phyloP scores from a whole-genome alignment of 2,888 invertebrate genomes.

The Xestia c-nigrum region DNA sequence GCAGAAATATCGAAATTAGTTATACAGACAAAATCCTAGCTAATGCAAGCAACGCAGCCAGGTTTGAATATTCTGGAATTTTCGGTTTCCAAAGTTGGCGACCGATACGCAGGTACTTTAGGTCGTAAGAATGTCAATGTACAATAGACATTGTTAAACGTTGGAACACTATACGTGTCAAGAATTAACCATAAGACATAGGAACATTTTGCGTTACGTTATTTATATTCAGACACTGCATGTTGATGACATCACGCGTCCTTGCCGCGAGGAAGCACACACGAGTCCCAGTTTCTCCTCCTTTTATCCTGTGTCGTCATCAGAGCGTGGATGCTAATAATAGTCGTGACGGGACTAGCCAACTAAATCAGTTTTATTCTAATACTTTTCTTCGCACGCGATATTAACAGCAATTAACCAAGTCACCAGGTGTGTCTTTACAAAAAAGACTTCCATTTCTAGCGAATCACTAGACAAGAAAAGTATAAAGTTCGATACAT shows the following conservation, averaged over 20 bases:
- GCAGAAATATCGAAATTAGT: neutral
- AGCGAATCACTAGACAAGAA: constrained; percentile 47
- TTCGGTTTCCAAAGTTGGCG: constrained; percentile 62
- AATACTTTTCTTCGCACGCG: constrained; percentile 56
- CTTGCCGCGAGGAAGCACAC: constrained; percentile 85
- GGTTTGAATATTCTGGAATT: constrained; percentile 45
- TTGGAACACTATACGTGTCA: constrained; percentile 80
- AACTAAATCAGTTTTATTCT: constrained; percentile 66
- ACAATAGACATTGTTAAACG: constrained; percentile 76
- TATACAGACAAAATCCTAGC: neutral
- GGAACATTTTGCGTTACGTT: constrained; percentile 75
- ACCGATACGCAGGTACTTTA: constrained; percentile 59
- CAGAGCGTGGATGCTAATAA: constrained; percentile 78
- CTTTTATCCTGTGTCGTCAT: constrained; percentile 88
- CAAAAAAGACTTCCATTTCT: constrained; percentile 70
- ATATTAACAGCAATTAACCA: constrained; percentile 69
- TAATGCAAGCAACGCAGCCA: constrained; percentile 22
- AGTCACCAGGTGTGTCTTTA: constrained; percentile 68
- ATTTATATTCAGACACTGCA: constrained; percentile 82
- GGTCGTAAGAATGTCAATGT: constrained; percentile 63
- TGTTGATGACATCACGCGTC: constrained; percentile 87
- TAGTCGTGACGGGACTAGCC: constrained; percentile 75
- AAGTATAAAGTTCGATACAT: constrained; percentile 58
- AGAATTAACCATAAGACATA: constrained; percentile 75
- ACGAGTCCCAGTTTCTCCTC: constrained; percentile 85